A percentile compares a stretch with the other conserved stretches of the same genome.
phyloP scores from a whole-genome alignment of 2,113 vertebrate species.

The Sylvia atricapilla region DNA sequence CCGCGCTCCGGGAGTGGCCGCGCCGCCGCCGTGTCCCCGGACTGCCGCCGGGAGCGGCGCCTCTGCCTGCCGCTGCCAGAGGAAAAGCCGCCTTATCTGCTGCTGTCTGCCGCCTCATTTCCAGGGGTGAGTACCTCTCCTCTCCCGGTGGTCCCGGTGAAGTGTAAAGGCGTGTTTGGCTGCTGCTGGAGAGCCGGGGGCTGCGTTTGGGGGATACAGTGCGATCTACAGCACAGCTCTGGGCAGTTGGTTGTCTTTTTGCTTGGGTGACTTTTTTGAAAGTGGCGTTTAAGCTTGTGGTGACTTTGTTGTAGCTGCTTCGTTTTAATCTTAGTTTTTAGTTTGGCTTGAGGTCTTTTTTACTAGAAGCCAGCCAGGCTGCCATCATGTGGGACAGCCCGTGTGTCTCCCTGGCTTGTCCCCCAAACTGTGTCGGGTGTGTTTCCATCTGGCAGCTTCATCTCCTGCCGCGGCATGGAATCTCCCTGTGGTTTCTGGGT shows the following conservation, averaged over 20 bases:
- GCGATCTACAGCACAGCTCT: background rate
- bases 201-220: background rate
- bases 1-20: background rate
- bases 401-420: too few relatives aligned
- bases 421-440: fast-evolving
- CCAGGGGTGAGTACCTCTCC: background rate
- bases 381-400: background rate
- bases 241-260: background rate
- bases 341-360: background rate
- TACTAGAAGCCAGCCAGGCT: background rate
- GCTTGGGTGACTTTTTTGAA: background rate
- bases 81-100: background rate
- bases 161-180: background rate
- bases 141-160: background rate
- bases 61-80: background rate
- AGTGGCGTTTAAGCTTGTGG: background rate
- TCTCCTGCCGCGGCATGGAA: fast-evolving
- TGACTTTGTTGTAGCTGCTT: background rate
- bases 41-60: background rate
- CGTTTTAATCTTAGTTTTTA: background rate
- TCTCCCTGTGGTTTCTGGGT: background rate
- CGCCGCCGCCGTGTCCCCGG: background rate
- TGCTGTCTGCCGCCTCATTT: background rate
- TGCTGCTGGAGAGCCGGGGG: background rate
- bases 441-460: fast-evolving